These are phyloP conservation scores for Cervus canadensis DNA, from an alignment of 2,113 vertebrate species.

Conservation along the genomic window DNA sequence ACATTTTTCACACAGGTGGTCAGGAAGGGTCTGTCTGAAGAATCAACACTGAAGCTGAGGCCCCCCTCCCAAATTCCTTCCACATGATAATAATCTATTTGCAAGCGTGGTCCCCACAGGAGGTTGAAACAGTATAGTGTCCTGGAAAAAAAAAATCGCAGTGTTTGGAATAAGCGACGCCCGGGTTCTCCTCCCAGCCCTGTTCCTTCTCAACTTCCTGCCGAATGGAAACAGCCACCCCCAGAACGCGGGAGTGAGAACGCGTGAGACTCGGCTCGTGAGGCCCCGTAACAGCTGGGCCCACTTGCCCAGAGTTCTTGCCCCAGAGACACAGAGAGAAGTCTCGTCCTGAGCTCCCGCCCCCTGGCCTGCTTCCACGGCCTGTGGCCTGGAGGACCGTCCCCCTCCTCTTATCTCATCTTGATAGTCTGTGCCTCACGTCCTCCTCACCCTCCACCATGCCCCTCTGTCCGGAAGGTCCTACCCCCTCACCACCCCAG, in stretches of 20 bases:
- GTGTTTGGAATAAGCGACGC: not conserved
- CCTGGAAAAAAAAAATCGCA: not conserved
- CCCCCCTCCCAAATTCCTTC: not conserved
- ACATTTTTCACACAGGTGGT: not conserved
- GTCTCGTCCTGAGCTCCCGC: not conserved
- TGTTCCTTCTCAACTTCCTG: not conserved
- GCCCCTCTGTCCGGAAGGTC: not conserved
- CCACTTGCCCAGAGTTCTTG: not conserved
- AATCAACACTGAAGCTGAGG: not conserved
- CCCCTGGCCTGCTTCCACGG: not conserved
- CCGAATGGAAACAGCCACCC: not conserved
- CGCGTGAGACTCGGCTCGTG: rapidly evolving
- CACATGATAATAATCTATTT: not conserved
- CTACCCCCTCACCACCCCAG: not conserved
- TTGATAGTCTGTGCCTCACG: not conserved
- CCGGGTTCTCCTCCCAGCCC: not conserved
- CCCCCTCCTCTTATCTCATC: not conserved
- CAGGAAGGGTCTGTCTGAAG: not conserved
- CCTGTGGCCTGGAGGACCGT: not conserved
- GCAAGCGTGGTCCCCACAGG: not conserved
- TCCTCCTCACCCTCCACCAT: not conserved
- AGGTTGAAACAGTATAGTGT: not conserved
- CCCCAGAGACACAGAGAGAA: not conserved
- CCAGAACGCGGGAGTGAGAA: not conserved
- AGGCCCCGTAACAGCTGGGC: not conserved